Conservation (phyloP, 2,113 vertebrate genomes). For the Promerops cafer region DNA sequence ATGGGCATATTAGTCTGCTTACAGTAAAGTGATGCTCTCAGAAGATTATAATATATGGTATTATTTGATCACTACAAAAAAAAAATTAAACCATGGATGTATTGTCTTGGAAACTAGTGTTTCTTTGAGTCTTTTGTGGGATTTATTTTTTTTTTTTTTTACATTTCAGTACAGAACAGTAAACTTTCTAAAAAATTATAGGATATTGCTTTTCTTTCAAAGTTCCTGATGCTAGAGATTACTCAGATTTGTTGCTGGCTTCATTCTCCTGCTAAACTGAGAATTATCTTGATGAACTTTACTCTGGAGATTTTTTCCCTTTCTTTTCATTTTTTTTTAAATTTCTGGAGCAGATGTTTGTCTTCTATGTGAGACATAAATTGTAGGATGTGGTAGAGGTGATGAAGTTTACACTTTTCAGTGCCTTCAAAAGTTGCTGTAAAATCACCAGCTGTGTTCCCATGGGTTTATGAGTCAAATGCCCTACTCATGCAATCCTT, state of each 20-base stretch:
- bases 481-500: neutral
- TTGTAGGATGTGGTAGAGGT: neutral
- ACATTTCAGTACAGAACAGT: neutral
- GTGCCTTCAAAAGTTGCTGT: neutral
- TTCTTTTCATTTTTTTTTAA: neutral
- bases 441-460: conserved; percentile 30
- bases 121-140: neutral
- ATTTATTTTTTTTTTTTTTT: neutral
- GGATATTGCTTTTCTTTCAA: neutral
- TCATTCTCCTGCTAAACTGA: neutral
- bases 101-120: neutral
- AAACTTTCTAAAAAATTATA: neutral
- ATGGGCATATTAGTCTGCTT: neutral
- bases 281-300: neutral
- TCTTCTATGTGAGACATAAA: neutral
- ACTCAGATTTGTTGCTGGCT: neutral
- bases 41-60: neutral
- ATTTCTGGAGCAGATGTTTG: conserved; percentile 15
- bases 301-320: neutral
- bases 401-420: neutral
- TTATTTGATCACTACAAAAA: neutral
- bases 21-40: neutral
- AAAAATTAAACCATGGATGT: neutral
- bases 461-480: neutral
- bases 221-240: neutral